phyloP scores from a whole-genome alignment of 2,888 invertebrate genomes.

The Tenthredo amoena region DNA sequence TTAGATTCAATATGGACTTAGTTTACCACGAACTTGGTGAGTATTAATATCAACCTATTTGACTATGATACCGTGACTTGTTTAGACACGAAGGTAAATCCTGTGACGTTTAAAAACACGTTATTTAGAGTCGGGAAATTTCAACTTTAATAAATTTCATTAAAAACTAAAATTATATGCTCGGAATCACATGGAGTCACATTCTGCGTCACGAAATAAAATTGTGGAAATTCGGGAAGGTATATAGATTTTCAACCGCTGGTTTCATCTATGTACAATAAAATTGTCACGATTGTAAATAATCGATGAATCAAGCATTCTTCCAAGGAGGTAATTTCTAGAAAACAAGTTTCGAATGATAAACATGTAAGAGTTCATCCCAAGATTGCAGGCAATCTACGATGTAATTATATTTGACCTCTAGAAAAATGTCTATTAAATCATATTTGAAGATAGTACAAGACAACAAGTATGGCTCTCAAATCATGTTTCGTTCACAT shows the following conservation, averaged over 20 bases:
- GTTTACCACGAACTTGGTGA: not conserved
- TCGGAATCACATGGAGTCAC: not conserved
- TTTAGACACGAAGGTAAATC: not conserved
- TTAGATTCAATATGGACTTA: not conserved
- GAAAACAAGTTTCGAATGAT: no score
- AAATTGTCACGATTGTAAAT: not conserved
- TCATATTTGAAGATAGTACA: not conserved
- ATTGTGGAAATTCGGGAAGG: not conserved
- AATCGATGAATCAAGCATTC: not conserved
- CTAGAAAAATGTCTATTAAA: not conserved
- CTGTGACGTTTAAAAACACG: not conserved
- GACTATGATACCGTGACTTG: not conserved
- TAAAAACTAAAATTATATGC: not conserved
- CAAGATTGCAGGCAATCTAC: not conserved
- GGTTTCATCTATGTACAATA: not conserved
- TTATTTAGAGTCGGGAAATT: not conserved
- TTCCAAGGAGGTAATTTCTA: not conserved
- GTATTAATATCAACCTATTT: not conserved
- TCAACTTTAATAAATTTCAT: not conserved
- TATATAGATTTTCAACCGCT: not conserved
- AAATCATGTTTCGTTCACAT: not conserved
- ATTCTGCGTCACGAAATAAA: not conserved
- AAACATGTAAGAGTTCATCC: not conserved
- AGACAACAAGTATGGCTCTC: not conserved
- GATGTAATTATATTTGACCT: not conserved